Conservation (phyloP, 2,113 vertebrate species). For the Halichoerus grypus region DNA sequence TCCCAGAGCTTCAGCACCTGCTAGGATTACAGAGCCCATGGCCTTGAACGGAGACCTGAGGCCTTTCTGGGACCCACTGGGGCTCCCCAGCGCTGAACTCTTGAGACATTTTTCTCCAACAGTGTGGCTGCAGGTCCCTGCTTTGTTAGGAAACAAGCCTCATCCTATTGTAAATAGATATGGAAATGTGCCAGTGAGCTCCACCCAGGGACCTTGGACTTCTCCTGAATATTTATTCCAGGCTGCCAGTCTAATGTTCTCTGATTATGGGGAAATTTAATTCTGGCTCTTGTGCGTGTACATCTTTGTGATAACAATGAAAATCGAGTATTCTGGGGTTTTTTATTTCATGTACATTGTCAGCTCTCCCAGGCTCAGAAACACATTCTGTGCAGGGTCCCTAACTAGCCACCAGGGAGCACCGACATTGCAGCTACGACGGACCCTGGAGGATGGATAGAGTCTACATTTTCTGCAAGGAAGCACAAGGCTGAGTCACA, state of each 20-base stretch:
- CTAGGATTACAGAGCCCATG: rapidly evolving
- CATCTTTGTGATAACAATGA: background rate
- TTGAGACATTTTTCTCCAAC: background rate
- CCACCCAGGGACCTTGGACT: background rate
- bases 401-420: background rate
- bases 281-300: background rate
- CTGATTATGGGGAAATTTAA: background rate
- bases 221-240: background rate
- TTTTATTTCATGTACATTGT: background rate
- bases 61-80: rapidly evolving
- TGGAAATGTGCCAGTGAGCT: rapidly evolving
- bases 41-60: rapidly evolving
- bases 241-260: background rate
- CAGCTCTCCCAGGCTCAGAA: background rate
- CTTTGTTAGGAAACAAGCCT: background rate
- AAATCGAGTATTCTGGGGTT: background rate
- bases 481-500: background rate
- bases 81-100: rapidly evolving
- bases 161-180: background rate
- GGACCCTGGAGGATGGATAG: rapidly evolving
- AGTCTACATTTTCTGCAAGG: background rate
- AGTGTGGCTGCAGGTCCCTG: rapidly evolving
- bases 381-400: background rate
- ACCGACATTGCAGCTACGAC: rapidly evolving
- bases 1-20: background rate